These are phyloP conservation scores for Drosophila simulans DNA, from an alignment of 1,140 invertebrate species.

Conservation along the genomic window DNA sequence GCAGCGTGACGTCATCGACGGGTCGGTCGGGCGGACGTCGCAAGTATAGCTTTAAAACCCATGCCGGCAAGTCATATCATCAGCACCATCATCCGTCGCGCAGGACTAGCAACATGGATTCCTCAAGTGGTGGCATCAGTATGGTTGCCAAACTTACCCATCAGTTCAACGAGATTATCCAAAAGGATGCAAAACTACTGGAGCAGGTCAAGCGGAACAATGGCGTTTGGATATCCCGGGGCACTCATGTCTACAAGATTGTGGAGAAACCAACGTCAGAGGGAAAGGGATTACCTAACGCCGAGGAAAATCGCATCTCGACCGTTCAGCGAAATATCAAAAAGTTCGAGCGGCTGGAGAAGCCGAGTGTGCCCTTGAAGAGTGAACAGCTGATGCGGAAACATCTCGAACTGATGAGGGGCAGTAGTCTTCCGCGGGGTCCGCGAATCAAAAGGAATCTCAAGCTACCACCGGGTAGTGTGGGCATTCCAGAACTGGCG, in stretches of 20 bases:
- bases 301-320: slow-evolving; percentile 37
- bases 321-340: slow-evolving; percentile 84
- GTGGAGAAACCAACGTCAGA: slow-evolving; percentile 46
- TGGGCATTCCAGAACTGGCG: slow-evolving; percentile 14
- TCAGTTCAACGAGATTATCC: slow-evolving; percentile 85
- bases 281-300: slow-evolving; percentile 2
- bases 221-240: slow-evolving; percentile 69
- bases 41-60: slow-evolving; percentile 84
- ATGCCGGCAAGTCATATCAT: slow-evolving; percentile 67
- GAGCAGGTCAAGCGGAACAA: slow-evolving; percentile 84
- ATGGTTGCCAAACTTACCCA: slow-evolving; percentile 85
- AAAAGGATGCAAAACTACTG: slow-evolving; percentile 75
- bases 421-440: neutral
- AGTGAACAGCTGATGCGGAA: slow-evolving; percentile 69
- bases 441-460: slow-evolving; percentile 11
- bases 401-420: slow-evolving; percentile 61
- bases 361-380: slow-evolving; percentile 84
- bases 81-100: slow-evolving; percentile 62
- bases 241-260: slow-evolving; percentile 78
- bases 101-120: slow-evolving; percentile 31
- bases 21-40: slow-evolving; percentile 44
- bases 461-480: slow-evolving; percentile 13
- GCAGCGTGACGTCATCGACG: slow-evolving; percentile 35
- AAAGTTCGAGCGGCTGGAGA: slow-evolving; percentile 84
- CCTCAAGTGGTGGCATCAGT: slow-evolving; percentile 32